Conservation (phyloP, 2,113 vertebrate genomes). For the Todiramphus saurophagus region DNA sequence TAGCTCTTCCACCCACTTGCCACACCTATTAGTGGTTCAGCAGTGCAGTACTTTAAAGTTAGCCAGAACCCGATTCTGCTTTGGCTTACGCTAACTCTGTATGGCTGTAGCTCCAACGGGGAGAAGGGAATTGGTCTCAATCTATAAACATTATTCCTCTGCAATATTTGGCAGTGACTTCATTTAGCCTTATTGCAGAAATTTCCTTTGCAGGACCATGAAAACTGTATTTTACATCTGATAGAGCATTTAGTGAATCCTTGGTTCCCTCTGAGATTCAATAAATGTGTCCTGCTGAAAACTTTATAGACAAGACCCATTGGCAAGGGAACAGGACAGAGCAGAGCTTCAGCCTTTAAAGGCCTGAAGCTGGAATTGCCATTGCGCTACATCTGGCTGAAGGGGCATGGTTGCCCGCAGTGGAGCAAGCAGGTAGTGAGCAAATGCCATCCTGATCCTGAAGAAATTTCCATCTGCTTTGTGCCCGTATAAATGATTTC, state of each 20-base stretch:
- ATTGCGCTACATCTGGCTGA: neutral
- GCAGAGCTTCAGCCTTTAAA: neutral
- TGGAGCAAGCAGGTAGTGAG: neutral
- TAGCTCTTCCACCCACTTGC: constrained; percentile 14
- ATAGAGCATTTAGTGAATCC: neutral
- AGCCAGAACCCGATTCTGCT: neutral
- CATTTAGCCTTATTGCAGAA: neutral
- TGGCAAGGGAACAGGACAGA: neutral
- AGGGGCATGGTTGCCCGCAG: neutral
- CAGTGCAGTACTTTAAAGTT: neutral
- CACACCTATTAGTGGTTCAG: constrained; percentile 1
- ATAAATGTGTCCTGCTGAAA: neutral
- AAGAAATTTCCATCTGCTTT: neutral
- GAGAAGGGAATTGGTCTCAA: neutral
- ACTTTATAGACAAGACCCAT: neutral
- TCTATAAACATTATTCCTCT: constrained; percentile 1
- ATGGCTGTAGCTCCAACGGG: neutral
- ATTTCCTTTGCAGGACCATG: constrained; percentile 2
- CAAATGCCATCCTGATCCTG: neutral
- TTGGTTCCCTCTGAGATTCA: constrained; percentile 1
- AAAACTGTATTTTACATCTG: constrained; percentile 27
- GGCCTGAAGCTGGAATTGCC: neutral
- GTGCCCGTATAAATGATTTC: neutral
- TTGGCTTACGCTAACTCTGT: neutral
- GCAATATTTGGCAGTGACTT: neutral